Evolutionary conservation across 1,140 invertebrate species (phyloP).

Genomic region (Macrocentrus cingulum): DNA sequence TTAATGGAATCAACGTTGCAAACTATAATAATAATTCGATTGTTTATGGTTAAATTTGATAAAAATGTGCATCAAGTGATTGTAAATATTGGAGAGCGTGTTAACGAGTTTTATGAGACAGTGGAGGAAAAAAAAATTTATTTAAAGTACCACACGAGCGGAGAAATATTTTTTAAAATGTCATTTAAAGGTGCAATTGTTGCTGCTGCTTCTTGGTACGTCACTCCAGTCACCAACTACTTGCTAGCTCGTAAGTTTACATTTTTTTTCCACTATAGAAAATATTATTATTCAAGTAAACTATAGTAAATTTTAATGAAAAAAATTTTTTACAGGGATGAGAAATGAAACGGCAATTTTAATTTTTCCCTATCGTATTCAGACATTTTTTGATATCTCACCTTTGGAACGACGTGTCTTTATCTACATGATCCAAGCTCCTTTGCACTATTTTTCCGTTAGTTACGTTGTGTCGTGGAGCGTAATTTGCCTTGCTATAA

Average conservation of each 20-base stretch:
- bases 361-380: no score
- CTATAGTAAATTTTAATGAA: no score
- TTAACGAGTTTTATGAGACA: neutral
- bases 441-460: no score
- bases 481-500: no score
- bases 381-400: no score
- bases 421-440: no score
- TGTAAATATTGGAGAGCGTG: neutral
- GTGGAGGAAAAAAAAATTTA: conserved; percentile 10
- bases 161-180: neutral
- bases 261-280: no score
- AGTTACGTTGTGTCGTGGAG: no score
- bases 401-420: no score
- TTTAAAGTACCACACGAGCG: neutral
- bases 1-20: conserved; percentile 17
- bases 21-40: neutral
- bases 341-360: no score
- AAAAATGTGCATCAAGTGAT: conserved; percentile 4
- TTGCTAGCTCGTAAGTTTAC: conserved; percentile 14
- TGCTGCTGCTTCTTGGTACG: conserved; percentile 1
- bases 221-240: conserved; percentile 10
- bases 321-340: no score
- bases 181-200: neutral
- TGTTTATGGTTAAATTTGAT: neutral
- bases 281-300: no score